These are phyloP conservation scores for Monopis laevigella DNA, from an alignment of 2,888 invertebrate species.

Conservation along the genomic window DNA sequence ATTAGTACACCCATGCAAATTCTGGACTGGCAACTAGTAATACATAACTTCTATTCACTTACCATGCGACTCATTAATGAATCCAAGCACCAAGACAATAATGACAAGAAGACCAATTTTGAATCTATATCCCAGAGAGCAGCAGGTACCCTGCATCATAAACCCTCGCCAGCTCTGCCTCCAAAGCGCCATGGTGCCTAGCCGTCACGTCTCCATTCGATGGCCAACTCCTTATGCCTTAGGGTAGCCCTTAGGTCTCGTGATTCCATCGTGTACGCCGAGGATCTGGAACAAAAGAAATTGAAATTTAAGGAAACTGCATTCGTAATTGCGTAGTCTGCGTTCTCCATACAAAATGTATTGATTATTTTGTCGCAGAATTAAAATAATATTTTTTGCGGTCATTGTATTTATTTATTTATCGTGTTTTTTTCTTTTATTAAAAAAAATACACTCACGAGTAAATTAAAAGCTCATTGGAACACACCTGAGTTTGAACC, in stretches of 20 bases:
- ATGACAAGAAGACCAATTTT: slow-evolving; percentile 46
- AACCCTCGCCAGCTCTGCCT: slow-evolving; percentile 28
- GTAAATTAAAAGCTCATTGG: too few relatives aligned
- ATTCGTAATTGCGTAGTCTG: too few relatives aligned
- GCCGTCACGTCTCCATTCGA: slow-evolving; percentile 51
- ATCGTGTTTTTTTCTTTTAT: too few relatives aligned
- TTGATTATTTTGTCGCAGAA: too few relatives aligned
- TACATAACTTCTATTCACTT: slow-evolving; percentile 18
- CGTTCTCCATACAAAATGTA: too few relatives aligned
- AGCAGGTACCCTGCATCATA: slow-evolving; percentile 33
- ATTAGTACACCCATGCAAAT: too few relatives aligned
- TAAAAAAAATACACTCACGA: too few relatives aligned
- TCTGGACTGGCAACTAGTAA: too few relatives aligned
- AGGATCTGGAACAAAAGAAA: slow-evolving; percentile 7
- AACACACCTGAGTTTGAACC: too few relatives aligned
- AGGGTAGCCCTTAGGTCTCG: not conserved
- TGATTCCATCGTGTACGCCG: slow-evolving; percentile 4
- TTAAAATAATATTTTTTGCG: too few relatives aligned
- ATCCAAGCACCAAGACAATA: slow-evolving; percentile 47
- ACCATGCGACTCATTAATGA: slow-evolving; percentile 58
- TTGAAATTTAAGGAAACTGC: not conserved
- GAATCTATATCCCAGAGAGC: slow-evolving; percentile 41
- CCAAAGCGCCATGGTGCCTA: slow-evolving; percentile 24
- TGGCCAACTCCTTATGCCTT: slow-evolving; percentile 23
- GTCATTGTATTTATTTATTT: too few relatives aligned